These are phyloP conservation scores for Hermaeophaga mercurialis DNA, from an alignment of 2,888 invertebrate genomes.

Conservation along the genomic window DNA sequence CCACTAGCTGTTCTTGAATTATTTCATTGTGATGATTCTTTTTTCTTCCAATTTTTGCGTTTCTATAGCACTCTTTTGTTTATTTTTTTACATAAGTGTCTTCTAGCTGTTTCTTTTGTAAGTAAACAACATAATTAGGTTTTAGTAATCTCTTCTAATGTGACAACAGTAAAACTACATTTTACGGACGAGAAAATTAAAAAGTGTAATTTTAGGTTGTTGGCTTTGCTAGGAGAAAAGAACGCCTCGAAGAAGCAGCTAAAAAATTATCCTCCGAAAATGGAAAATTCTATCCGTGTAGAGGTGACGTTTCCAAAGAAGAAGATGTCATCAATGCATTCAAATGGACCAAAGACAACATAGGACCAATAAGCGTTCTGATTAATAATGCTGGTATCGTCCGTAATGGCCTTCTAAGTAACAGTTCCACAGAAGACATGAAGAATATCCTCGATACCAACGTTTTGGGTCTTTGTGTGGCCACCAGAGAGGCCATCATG, in stretches of 20 bases:
- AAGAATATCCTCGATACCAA: slow-evolving; percentile 37
- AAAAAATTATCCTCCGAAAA: slow-evolving; percentile 33
- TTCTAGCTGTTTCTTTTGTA: too few species aligned
- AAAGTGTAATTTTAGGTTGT: too few species aligned
- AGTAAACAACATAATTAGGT: too few species aligned
- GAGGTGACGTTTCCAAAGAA: slow-evolving; percentile 52
- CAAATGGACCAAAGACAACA: too few species aligned
- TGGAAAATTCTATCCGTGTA: slow-evolving; percentile 48
- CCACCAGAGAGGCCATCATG: slow-evolving; percentile 45
- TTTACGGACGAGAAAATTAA: too few species aligned
- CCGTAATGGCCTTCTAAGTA: slow-evolving; percentile 34
- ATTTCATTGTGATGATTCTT: too few species aligned
- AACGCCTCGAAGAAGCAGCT: slow-evolving; percentile 36
- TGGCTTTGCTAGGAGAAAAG: slow-evolving; percentile 40
- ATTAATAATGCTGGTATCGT: slow-evolving; percentile 53
- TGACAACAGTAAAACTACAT: too few species aligned
- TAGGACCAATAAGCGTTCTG: slow-evolving; percentile 51
- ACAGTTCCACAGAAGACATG: slow-evolving; percentile 39
- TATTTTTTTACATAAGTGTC: too few species aligned
- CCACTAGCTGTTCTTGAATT: too few species aligned
- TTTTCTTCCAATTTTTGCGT: too few species aligned
- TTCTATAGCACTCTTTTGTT: too few species aligned
- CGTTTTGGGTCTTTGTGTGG: slow-evolving; percentile 38
- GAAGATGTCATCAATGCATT: slow-evolving; percentile 46
- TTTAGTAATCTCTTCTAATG: too few species aligned